Evolutionary conservation across 2,113 vertebrate species (phyloP).

Genomic region (Isichthys henryi): DNA sequence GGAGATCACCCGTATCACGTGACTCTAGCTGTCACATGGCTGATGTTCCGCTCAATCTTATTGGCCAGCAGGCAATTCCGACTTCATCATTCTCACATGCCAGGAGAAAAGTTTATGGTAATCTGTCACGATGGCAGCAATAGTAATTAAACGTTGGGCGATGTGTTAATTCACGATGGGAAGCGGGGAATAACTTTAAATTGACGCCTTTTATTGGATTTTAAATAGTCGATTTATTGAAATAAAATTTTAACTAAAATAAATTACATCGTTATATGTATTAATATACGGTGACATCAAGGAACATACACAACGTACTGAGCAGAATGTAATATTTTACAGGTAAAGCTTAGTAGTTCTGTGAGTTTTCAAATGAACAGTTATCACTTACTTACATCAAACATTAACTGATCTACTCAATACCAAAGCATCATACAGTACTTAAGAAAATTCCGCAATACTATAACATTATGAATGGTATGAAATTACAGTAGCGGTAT

Average conservation of each 20-base stretch:
- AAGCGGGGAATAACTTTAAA: background rate
- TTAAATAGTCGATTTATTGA: background rate
- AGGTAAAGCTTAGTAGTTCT: background rate
- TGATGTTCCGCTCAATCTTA: background rate
- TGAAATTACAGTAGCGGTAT: background rate
- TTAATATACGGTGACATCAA: background rate
- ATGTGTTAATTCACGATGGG: background rate
- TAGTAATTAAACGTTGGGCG: background rate
- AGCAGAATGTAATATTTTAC: background rate
- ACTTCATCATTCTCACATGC: background rate
- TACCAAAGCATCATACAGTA: background rate
- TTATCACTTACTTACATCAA: background rate
- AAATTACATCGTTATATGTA: background rate
- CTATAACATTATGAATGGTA: background rate
- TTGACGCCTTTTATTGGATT: background rate
- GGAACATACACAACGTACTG: background rate
- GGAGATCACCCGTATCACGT: conserved; percentile 9
- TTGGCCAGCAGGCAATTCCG: background rate
- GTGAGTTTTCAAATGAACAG: background rate
- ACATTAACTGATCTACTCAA: background rate
- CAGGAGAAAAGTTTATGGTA: background rate
- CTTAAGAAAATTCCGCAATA: background rate
- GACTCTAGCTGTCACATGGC: background rate
- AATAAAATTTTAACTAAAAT: background rate
- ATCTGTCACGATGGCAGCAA: background rate